A percentile compares a stretch with the other conserved stretches of the same genome.
Conservation (phyloP, 1,140 invertebrate genomes). For the Drosophila teissieri region DNA sequence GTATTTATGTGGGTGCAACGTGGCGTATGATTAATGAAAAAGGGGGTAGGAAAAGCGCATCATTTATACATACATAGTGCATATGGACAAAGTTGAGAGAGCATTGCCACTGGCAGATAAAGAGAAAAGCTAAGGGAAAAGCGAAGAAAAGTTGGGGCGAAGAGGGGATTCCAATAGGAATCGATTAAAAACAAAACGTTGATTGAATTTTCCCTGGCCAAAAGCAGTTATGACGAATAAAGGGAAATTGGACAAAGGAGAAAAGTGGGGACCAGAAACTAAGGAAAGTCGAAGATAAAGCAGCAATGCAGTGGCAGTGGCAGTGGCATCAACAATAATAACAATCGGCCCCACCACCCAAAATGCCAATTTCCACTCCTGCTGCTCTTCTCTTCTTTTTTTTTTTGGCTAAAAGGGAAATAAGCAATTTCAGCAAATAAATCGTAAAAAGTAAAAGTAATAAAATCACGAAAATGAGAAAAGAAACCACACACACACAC, state of each 20-base stretch:
- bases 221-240: conserved; percentile 47
- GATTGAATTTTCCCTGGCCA: conserved; percentile 73
- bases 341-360: conserved; percentile 41
- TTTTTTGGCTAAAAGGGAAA: conserved; percentile 61
- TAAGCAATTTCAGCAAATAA: conserved; percentile 82
- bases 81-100: conserved; percentile 27
- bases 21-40: conserved; percentile 80
- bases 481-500: conserved; percentile 58
- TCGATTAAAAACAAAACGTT: conserved; percentile 74
- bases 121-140: conserved; percentile 32
- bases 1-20: conserved; percentile 69
- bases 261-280: neutral
- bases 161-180: conserved; percentile 45
- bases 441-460: conserved; percentile 83
- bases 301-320: conserved; percentile 42
- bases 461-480: conserved; percentile 82
- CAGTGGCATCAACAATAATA: conserved; percentile 28
- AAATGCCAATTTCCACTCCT: conserved; percentile 53
- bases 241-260: conserved; percentile 3
- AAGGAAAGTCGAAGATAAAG: conserved; percentile 39
- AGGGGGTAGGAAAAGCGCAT: conserved; percentile 21
- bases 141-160: conserved; percentile 6
- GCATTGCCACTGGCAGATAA: conserved; percentile 19
- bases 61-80: conserved; percentile 15
- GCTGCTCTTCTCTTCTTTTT: neutral